These are phyloP conservation scores for Mobula birostris DNA, from an alignment of 2,113 vertebrate genomes.

Conservation along the genomic window DNA sequence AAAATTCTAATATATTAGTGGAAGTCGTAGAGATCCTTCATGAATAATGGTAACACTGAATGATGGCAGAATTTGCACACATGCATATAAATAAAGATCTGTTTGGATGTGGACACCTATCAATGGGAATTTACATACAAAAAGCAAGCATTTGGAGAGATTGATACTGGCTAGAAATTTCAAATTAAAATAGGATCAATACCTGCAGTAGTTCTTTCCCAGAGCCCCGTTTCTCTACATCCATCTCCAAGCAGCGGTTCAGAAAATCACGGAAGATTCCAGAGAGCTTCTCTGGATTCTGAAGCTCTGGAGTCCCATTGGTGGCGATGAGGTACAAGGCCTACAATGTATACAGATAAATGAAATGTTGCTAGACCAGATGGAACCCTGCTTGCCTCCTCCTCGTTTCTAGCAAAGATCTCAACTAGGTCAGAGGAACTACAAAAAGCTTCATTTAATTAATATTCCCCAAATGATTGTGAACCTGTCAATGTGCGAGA, in stretches of 20 bases:
- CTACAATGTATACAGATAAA: slow-evolving; percentile 51
- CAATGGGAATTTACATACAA: not conserved
- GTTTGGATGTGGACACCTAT: not conserved
- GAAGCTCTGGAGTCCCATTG: slow-evolving; percentile 93
- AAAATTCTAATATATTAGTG: not conserved
- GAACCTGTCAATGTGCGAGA: not conserved
- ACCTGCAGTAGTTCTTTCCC: slow-evolving; percentile 95
- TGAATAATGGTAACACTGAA: not conserved
- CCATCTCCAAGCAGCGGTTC: slow-evolving; percentile 93
- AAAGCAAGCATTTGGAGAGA: not conserved
- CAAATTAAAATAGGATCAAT: not conserved
- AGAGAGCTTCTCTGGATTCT: slow-evolving; percentile 93
- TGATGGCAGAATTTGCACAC: not conserved
- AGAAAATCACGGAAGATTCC: slow-evolving; percentile 94
- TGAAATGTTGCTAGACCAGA: not conserved
- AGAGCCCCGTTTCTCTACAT: slow-evolving; percentile 91
- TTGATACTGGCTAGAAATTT: not conserved
- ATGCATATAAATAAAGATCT: not conserved
- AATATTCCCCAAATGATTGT: not conserved
- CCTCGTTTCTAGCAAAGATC: too few relatives aligned
- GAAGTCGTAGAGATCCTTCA: not conserved
- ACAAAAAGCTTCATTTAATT: not conserved
- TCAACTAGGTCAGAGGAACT: not conserved
- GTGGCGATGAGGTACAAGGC: slow-evolving; percentile 97
- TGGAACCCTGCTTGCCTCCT: not conserved